Conservation (phyloP, 2,797 vertebrate genomes). For the Thaleichthys pacificus region DNA sequence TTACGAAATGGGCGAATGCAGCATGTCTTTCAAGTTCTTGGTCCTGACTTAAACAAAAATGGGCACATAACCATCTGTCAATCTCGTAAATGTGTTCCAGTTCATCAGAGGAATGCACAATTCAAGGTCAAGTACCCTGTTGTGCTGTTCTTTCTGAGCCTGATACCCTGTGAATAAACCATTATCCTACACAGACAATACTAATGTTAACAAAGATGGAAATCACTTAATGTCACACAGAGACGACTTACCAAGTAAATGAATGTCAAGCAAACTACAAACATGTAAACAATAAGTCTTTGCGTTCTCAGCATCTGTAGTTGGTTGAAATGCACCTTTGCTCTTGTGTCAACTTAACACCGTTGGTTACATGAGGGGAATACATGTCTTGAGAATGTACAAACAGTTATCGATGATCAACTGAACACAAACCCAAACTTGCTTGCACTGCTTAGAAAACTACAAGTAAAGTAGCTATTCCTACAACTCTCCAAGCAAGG, state of each 20-base stretch:
- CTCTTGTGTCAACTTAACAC: background rate
- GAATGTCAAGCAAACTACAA: background rate
- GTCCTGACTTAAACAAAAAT: constrained; percentile 45
- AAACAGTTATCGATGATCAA: constrained; percentile 6
- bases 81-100: constrained; percentile 26
- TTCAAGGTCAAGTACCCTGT: constrained; percentile 6
- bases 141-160: constrained; percentile 22
- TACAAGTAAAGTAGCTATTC: constrained; percentile 21
- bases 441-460: constrained; percentile 18
- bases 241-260: constrained; percentile 7
- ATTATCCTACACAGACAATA: background rate
- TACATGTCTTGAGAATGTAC: constrained; percentile 5
- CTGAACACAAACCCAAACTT: background rate
- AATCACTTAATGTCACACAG: background rate
- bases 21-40: constrained; percentile 27
- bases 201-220: background rate
- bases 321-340: constrained; percentile 11
- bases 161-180: constrained; percentile 9
- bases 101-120: constrained; percentile 28
- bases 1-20: constrained; percentile 31
- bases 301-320: constrained; percentile 1
- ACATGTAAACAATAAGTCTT: background rate
- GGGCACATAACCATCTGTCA: constrained; percentile 31
- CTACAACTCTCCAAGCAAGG: constrained; percentile 25
- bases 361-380: background rate